Percentiles rank a stretch among this genome's conserved stretches.
Conservation (phyloP, 64 coral and sea anemone genomes). For the Montipora cactus region DNA sequence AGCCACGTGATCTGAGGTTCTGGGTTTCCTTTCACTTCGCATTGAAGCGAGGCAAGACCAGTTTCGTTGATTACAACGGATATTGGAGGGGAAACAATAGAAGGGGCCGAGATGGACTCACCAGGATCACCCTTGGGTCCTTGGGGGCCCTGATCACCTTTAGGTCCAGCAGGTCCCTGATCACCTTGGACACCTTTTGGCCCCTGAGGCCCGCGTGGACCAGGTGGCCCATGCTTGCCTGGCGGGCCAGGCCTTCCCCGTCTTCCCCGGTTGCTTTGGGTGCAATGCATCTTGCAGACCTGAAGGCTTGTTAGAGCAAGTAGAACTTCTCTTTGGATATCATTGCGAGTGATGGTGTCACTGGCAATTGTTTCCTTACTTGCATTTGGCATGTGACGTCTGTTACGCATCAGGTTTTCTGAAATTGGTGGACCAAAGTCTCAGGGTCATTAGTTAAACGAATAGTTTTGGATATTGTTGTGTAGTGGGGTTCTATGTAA, state of each 20-base stretch:
- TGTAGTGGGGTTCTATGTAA: too few species aligned
- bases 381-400: neutral
- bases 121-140: conserved; percentile 55
- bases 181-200: conserved; percentile 1
- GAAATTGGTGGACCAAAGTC: neutral
- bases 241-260: conserved; percentile 30
- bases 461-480: too few species aligned
- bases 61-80: conserved; percentile 42
- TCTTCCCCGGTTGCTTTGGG: conserved; percentile 32
- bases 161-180: conserved; percentile 43
- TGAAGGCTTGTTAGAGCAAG: neutral
- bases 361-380: neutral
- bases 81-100: conserved; percentile 30
- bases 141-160: conserved; percentile 32
- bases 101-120: conserved; percentile 51
- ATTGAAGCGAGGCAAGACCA: conserved; percentile 48
- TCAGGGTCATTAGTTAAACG: too few species aligned
- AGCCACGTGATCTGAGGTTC: conserved; percentile 54
- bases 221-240: conserved; percentile 53
- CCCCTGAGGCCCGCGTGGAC: conserved; percentile 27
- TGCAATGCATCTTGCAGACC: conserved; percentile 15
- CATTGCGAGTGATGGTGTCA: neutral
- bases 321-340: conserved; percentile 28
- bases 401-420: neutral
- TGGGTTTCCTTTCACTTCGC: conserved; percentile 66